Percentiles rank a stretch among this genome's conserved stretches.
Conservation (phyloP, 1,140 invertebrate species). For the Andricus grossulariae region DNA sequence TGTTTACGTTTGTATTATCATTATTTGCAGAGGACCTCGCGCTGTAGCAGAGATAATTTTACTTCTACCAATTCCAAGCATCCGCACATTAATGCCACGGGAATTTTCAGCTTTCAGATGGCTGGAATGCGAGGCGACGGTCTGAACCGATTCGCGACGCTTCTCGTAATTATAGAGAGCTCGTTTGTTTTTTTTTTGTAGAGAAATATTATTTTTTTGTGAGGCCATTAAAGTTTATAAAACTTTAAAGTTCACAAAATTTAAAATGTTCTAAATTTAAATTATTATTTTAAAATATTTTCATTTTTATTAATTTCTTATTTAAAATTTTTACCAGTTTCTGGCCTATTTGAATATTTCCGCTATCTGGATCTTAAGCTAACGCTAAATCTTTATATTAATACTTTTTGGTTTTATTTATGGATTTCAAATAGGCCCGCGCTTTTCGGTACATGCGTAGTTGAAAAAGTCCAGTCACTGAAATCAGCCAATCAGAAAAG, state of each 20-base stretch:
- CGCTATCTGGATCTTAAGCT: too few species aligned
- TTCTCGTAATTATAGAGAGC: not conserved
- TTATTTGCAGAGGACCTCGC: not conserved
- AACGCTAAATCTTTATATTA: too few species aligned
- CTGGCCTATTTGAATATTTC: too few species aligned
- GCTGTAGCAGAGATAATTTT: not conserved
- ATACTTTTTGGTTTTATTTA: too few species aligned
- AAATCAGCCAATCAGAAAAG: too few species aligned
- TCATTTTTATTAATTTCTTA: too few species aligned
- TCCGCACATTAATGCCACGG: not conserved
- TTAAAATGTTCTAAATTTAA: too few species aligned
- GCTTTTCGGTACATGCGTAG: too few species aligned
- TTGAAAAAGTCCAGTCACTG: too few species aligned
- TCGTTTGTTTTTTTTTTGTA: not conserved
- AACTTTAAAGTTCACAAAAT: not conserved
- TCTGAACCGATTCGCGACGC: not conserved
- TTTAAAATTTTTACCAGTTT: too few species aligned
- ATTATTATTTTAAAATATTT: too few species aligned
- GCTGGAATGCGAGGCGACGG: not conserved
- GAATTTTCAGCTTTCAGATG: constrained; percentile 16
- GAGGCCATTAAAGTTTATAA: not conserved
- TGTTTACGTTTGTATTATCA: not conserved
- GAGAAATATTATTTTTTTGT: not conserved
- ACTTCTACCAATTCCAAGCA: constrained; percentile 1
- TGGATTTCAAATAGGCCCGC: too few species aligned